phyloP scores from a whole-genome alignment of 2,797 vertebrate species.

The Sebastes iracundus region DNA sequence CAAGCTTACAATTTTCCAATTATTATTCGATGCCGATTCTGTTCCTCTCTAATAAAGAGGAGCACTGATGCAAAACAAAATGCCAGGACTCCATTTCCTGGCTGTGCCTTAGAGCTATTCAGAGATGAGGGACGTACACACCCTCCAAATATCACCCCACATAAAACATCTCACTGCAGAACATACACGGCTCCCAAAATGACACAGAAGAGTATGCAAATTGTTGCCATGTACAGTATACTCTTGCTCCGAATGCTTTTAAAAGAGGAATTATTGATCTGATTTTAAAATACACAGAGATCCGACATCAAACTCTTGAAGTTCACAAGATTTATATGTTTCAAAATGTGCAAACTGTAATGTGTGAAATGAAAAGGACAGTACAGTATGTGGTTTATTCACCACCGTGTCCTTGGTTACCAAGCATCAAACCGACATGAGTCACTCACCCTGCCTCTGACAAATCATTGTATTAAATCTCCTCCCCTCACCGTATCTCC shows the following conservation, averaged over 20 bases:
- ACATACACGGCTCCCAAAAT: conserved; percentile 23
- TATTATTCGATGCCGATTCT: conserved; percentile 82
- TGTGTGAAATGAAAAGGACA: not conserved
- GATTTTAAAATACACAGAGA: not conserved
- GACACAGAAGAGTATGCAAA: conserved; percentile 10
- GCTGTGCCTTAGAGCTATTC: conserved; percentile 81
- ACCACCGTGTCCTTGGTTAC: conserved; percentile 7
- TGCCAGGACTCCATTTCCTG: conserved; percentile 82
- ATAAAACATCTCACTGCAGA: conserved; percentile 42
- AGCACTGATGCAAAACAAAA: conserved; percentile 82
- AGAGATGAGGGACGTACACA: conserved; percentile 74
- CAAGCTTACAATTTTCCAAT: conserved; percentile 84
- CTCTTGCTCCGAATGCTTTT: not conserved
- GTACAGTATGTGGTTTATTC: conserved; percentile 3
- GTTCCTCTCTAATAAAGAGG: conserved; percentile 82
- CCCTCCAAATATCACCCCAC: conserved; percentile 65
- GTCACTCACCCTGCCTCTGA: conserved; percentile 50
- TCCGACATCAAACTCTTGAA: too few relatives aligned
- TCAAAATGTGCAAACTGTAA: not conserved
- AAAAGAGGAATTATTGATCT: not conserved
- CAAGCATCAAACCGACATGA: conserved; percentile 39
- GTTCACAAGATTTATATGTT: too few relatives aligned
- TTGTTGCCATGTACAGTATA: conserved; percentile 5
- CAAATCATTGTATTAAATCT: conserved; percentile 63
- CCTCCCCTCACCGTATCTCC: conserved; percentile 27